These are phyloP conservation scores for Callorhinus ursinus DNA, from an alignment of 2,113 vertebrate species.

Conservation along the genomic window DNA sequence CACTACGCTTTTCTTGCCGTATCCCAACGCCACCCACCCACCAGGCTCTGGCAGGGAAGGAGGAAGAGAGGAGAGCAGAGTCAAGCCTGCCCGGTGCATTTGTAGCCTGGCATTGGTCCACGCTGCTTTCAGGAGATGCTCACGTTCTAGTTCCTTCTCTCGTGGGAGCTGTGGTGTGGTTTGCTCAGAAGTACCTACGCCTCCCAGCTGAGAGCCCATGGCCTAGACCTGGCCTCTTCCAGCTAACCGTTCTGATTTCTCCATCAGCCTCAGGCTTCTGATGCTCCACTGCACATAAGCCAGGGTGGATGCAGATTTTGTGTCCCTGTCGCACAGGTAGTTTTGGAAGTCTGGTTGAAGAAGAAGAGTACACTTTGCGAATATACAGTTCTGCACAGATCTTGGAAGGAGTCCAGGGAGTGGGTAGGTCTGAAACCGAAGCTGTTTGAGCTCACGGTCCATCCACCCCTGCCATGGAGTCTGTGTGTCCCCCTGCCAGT, in stretches of 20 bases:
- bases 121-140: not conserved
- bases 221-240: not conserved
- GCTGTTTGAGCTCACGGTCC: not conserved
- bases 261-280: not conserved
- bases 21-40: not conserved
- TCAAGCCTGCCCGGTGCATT: fast-evolving
- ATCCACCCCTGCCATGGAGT: not conserved
- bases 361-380: not conserved
- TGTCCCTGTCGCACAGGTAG: no score
- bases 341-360: not conserved
- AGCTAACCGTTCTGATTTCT: not conserved
- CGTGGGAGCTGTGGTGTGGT: fast-evolving
- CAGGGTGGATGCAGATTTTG: not conserved
- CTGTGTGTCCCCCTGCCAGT: not conserved
- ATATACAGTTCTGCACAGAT: not conserved
- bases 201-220: fast-evolving
- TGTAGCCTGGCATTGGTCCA: not conserved
- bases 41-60: not conserved
- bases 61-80: not conserved
- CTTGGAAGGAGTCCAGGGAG: not conserved
- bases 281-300: not conserved
- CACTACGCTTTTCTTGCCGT: not conserved
- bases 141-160: not conserved
- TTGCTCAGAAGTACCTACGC: not conserved
- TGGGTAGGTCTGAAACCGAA: not conserved